These are phyloP conservation scores for Parasteatoda lunata DNA, from an alignment of 2,888 invertebrate species.

Conservation along the genomic window DNA sequence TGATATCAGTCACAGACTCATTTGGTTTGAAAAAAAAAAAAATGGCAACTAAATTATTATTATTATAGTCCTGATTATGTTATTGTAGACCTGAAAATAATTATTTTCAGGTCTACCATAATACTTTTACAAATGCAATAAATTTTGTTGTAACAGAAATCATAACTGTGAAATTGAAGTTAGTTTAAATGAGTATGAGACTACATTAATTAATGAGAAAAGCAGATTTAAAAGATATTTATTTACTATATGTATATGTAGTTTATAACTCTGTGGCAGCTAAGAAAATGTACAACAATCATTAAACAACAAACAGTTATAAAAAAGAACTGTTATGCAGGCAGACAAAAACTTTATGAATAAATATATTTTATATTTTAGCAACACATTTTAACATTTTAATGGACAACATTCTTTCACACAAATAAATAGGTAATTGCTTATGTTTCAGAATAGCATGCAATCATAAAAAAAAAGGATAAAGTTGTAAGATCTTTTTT, in stretches of 20 bases:
- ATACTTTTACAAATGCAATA: background rate
- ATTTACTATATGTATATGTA: slow-evolving; percentile 57
- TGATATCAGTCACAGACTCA: too few relatives aligned
- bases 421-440: slow-evolving; percentile 11
- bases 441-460: slow-evolving; percentile 14
- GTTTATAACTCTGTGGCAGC: slow-evolving; percentile 50
- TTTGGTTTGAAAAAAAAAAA: too few relatives aligned
- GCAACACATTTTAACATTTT: slow-evolving; percentile 24
- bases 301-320: slow-evolving; percentile 50
- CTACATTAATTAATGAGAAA: background rate
- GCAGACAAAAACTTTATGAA: slow-evolving; percentile 21
- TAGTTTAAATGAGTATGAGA: too few relatives aligned
- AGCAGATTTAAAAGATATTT: slow-evolving; percentile 61
- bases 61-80: too few relatives aligned
- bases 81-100: too few relatives aligned
- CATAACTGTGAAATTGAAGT: background rate
- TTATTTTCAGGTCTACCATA: too few relatives aligned
- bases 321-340: slow-evolving; percentile 18
- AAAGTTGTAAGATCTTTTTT: background rate
- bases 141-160: background rate
- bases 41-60: too few relatives aligned
- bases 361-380: slow-evolving; percentile 20
- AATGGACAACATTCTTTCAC: slow-evolving; percentile 14
- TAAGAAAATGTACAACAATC: slow-evolving; percentile 61
- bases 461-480: slow-evolving; percentile 23